A percentile compares a stretch with the other conserved stretches of the same genome.
Evolutionary conservation across 2,888 invertebrate species (phyloP).

Genomic region (Macaria notata): DNA sequence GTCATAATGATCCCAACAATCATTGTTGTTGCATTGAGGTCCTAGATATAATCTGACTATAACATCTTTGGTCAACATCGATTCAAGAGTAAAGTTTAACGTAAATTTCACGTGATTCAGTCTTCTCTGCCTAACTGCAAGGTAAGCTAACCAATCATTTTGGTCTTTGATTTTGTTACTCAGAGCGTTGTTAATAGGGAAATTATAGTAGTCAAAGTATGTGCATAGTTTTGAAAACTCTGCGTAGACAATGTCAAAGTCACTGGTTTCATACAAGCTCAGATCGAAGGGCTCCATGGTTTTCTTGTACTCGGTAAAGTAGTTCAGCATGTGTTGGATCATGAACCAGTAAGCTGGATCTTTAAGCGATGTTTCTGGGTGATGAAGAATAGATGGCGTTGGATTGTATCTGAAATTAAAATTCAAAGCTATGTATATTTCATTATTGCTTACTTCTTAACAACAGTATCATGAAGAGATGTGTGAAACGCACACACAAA

Average conservation of each 20-base stretch:
- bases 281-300: conserved; percentile 55
- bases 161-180: conserved; percentile 32
- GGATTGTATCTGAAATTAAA: conserved; percentile 60
- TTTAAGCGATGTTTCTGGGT: conserved; percentile 66
- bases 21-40: conserved; percentile 50
- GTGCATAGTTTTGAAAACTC: conserved; percentile 56
- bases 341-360: conserved; percentile 68
- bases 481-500: too few relatives aligned
- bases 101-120: conserved; percentile 56
- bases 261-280: conserved; percentile 50
- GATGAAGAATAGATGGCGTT: conserved; percentile 66
- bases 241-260: conserved; percentile 49
- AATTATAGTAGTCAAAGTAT: conserved; percentile 58
- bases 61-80: conserved; percentile 44
- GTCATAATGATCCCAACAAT: conserved; percentile 54
- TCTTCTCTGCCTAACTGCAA: conserved; percentile 62
- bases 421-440: background rate
- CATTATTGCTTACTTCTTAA: background rate
- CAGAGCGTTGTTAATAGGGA: conserved; percentile 54
- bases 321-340: conserved; percentile 55
- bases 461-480: background rate
- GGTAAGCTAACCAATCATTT: conserved; percentile 34
- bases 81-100: conserved; percentile 56
- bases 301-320: conserved; percentile 57
- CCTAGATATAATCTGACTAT: conserved; percentile 65